Conservation (phyloP, 2,888 invertebrate genomes). For the Glyphotaelius pellucidus region DNA sequence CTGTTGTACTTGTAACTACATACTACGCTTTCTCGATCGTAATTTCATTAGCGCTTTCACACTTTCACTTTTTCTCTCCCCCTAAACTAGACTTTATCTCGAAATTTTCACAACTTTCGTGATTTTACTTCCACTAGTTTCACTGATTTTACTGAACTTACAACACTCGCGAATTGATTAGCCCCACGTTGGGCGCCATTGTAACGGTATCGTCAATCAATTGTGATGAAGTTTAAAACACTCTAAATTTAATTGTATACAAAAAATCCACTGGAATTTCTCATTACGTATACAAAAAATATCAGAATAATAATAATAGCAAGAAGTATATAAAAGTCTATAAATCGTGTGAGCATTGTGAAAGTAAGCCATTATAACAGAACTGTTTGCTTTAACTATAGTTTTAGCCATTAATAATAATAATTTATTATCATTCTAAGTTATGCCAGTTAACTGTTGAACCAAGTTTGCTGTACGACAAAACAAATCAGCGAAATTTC, state of each 20-base stretch:
- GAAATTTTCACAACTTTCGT: no score
- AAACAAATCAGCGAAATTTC: not conserved
- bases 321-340: not conserved
- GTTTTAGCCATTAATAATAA: not conserved
- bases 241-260: no score
- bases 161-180: no score
- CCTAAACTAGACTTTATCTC: no score
- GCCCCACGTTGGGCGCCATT: no score
- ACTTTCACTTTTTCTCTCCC: no score
- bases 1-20: no score
- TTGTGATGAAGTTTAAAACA: not conserved
- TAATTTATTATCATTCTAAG: not conserved
- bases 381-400: not conserved
- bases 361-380: not conserved
- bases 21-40: no score
- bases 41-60: no score
- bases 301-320: not conserved
- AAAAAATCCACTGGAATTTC: not conserved
- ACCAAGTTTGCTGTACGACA: not conserved
- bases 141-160: no score
- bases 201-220: no score
- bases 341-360: slow-evolving; percentile 1
- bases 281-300: not conserved
- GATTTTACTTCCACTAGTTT: no score
- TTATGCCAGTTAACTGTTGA: not conserved